Conservation (phyloP, 1,140 invertebrate genomes). For the Trachymyrmex cornetzi region DNA sequence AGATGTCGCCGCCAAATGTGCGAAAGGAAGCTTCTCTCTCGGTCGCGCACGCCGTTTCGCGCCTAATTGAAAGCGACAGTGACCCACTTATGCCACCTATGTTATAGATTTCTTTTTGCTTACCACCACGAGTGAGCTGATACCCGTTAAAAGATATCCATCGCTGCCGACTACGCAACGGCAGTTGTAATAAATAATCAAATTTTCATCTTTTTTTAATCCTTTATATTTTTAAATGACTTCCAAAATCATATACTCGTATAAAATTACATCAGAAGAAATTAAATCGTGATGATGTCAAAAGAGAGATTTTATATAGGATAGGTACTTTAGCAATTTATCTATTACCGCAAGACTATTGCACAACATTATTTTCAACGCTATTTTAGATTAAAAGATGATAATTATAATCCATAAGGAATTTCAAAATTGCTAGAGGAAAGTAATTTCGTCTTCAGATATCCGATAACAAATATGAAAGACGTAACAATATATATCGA, state of each 20-base stretch:
- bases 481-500: background rate
- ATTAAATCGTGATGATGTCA: background rate
- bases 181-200: background rate
- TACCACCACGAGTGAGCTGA: background rate
- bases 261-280: background rate
- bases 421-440: background rate
- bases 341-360: background rate
- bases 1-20: conserved; percentile 79
- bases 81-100: conserved; percentile 77
- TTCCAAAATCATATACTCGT: background rate
- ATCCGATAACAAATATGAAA: conserved; percentile 9
- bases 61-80: conserved; percentile 78
- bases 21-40: conserved; percentile 70
- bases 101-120: conserved; percentile 68
- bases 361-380: background rate
- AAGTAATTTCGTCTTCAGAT: background rate
- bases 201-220: background rate
- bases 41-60: conserved; percentile 60
- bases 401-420: background rate
- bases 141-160: conserved; percentile 1
- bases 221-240: background rate
- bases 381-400: background rate
- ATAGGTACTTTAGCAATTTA: no score
- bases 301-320: background rate
- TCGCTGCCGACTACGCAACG: background rate